These are phyloP conservation scores for Pedionomus torquatus DNA, from an alignment of 2,113 vertebrate genomes.

Conservation along the genomic window DNA sequence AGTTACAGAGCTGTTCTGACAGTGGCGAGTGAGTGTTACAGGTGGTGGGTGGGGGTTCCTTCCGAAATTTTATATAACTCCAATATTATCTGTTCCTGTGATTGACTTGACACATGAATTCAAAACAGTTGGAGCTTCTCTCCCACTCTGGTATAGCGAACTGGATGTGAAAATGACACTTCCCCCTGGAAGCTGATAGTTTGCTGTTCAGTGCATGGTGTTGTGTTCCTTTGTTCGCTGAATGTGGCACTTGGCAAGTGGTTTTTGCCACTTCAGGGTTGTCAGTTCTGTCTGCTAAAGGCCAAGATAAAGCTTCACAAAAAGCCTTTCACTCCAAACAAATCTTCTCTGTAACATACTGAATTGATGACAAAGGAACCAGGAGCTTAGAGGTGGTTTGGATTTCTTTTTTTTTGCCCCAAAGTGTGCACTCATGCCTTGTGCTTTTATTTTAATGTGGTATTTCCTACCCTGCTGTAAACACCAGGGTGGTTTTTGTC, in stretches of 20 bases:
- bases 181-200: constrained; percentile 33
- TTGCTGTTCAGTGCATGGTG: constrained; percentile 31
- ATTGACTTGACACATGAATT: constrained; percentile 61
- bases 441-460: constrained; percentile 64
- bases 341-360: constrained; percentile 31
- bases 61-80: constrained; percentile 71
- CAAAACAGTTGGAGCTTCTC: constrained; percentile 18
- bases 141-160: constrained; percentile 33
- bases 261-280: constrained; percentile 63
- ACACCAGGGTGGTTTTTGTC: constrained; percentile 65
- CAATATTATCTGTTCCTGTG: constrained; percentile 24
- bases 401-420: constrained; percentile 2
- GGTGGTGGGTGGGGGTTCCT: constrained; percentile 70
- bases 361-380: constrained; percentile 5
- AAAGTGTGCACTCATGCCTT: not conserved
- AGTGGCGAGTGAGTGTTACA: constrained; percentile 67
- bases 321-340: constrained; percentile 39
- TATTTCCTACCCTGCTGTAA: constrained; percentile 64
- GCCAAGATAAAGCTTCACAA: constrained; percentile 67
- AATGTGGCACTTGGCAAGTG: constrained; percentile 54
- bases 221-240: constrained; percentile 60
- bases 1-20: constrained; percentile 66
- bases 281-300: constrained; percentile 65
- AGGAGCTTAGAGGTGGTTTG: constrained; percentile 45
- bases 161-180: constrained; percentile 48